A percentile compares a stretch with the other conserved stretches of the same genome.
Conservation (phyloP, 2,113 vertebrate species). For the Ranitomeya variabilis region DNA sequence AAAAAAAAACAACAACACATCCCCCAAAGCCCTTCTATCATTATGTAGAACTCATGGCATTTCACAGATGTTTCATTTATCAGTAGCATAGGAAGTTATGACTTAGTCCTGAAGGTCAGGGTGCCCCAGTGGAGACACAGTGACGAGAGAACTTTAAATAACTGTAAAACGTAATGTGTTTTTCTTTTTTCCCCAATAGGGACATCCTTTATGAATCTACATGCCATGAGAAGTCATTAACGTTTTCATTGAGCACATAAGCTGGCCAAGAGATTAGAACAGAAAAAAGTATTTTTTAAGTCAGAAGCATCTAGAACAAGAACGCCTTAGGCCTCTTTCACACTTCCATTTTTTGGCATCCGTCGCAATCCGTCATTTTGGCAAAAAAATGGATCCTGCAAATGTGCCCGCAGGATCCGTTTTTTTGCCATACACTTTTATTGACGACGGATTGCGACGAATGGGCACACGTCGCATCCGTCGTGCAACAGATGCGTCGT, state of each 20-base stretch:
- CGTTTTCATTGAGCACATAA: neutral
- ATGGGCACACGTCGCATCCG: no score
- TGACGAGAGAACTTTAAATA: neutral
- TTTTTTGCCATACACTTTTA: no score
- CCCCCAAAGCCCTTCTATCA: neutral
- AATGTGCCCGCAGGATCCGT: no score
- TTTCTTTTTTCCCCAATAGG: neutral
- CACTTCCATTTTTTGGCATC: no score
- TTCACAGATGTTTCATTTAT: constrained; percentile 24
- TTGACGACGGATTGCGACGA: no score
- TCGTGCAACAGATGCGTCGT: no score
- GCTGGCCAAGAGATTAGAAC: neutral
- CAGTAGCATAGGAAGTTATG: constrained; percentile 31
- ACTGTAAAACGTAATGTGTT: neutral
- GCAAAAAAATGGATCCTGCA: no score
- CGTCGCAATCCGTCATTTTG: no score
- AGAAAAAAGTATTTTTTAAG: neutral
- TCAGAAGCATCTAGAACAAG: no score
- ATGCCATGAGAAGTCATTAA: neutral
- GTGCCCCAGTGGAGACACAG: neutral
- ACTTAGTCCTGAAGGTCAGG: constrained; percentile 13
- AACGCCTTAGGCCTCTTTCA: no score
- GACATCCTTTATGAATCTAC: neutral
- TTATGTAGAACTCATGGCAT: neutral
- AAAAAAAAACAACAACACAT: no score